Conservation (phyloP, 2,797 vertebrate species). For the Tenualosa thibaudeaui region DNA sequence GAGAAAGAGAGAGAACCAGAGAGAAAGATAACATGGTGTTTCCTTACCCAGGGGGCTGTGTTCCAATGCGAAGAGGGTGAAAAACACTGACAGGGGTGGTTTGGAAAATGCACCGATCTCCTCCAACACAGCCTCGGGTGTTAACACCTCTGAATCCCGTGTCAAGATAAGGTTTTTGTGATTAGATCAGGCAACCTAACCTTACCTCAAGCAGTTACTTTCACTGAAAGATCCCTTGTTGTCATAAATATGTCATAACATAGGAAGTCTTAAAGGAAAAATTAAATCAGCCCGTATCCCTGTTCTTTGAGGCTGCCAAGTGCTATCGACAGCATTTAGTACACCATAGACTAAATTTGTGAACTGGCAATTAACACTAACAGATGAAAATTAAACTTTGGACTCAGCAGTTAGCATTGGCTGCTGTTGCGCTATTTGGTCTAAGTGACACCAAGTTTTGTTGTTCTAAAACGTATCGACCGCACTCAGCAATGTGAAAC, state of each 20-base stretch:
- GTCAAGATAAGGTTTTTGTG: neutral
- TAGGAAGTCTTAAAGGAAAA: too few relatives aligned
- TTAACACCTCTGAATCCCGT: neutral
- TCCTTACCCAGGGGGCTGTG: neutral
- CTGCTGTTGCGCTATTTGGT: too few relatives aligned
- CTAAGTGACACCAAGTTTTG: too few relatives aligned
- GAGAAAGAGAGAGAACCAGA: neutral
- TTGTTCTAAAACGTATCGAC: too few relatives aligned
- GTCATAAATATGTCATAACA: neutral
- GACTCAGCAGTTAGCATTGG: too few relatives aligned
- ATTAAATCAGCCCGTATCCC: too few relatives aligned
- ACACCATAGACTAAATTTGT: too few relatives aligned
- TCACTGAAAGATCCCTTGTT: neutral
- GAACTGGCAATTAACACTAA: too few relatives aligned
- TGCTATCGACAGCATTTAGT: too few relatives aligned
- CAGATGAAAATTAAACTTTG: too few relatives aligned
- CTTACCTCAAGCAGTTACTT: neutral
- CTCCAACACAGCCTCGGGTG: neutral
- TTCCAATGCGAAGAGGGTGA: neutral
- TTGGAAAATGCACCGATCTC: neutral
- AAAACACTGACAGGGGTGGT: neutral
- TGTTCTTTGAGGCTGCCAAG: too few relatives aligned
- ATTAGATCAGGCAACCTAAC: neutral
- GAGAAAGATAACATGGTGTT: neutral
- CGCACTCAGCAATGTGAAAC: too few relatives aligned